These are phyloP conservation scores for Drosophila ambigua DNA, from an alignment of 1,140 invertebrate genomes.

Conservation along the genomic window DNA sequence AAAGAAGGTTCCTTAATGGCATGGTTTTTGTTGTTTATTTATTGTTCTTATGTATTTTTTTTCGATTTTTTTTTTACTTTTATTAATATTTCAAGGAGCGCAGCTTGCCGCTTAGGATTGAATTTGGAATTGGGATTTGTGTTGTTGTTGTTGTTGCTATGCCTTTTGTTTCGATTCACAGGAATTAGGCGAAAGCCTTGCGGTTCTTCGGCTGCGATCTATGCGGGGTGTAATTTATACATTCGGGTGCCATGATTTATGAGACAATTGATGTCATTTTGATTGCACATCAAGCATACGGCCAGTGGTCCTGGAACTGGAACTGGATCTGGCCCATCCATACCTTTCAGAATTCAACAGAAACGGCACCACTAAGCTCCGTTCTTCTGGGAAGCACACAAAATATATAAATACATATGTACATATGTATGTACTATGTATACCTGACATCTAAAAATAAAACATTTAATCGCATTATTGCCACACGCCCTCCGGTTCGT, in stretches of 20 bases:
- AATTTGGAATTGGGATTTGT: slow-evolving; percentile 16
- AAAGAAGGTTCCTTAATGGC: slow-evolving; percentile 62
- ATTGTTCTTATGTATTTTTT: slow-evolving; percentile 18
- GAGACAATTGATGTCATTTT: slow-evolving; percentile 36
- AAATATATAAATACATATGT: no score
- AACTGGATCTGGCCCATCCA: not conserved
- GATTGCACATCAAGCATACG: slow-evolving; percentile 44
- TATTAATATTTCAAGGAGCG: slow-evolving; percentile 67
- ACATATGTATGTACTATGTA: no score
- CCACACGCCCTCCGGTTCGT: slow-evolving; percentile 48
- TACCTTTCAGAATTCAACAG: slow-evolving; percentile 7
- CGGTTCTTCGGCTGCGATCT: slow-evolving; percentile 60
- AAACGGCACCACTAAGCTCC: not conserved
- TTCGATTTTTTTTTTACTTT: slow-evolving; percentile 8
- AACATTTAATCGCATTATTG: slow-evolving; percentile 62
- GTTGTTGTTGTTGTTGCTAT: not conserved
- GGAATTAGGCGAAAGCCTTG: slow-evolving; percentile 64
- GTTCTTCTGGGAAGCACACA: slow-evolving; percentile 36
- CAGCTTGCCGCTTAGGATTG: not conserved
- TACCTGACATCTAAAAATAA: slow-evolving; percentile 35
- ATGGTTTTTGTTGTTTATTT: slow-evolving; percentile 39
- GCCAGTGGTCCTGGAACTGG: slow-evolving; percentile 32
- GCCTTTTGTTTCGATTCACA: slow-evolving; percentile 69
- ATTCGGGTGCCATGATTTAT: slow-evolving; percentile 66
- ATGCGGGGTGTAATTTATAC: slow-evolving; percentile 65